phyloP scores from a whole-genome alignment of 1,140 invertebrate species.

The Galendromus occidentalis region DNA sequence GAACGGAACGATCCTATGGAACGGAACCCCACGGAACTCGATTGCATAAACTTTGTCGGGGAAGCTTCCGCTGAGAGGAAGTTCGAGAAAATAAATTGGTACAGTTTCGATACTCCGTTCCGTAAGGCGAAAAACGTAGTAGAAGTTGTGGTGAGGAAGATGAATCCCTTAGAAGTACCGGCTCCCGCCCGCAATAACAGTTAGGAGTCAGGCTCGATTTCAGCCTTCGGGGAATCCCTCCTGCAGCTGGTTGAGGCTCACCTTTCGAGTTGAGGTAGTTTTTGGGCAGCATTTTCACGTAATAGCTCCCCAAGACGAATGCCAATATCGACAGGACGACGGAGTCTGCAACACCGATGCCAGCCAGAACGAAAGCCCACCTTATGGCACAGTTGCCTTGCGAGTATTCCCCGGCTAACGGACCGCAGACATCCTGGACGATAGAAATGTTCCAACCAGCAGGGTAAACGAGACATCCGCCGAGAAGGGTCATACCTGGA shows the following conservation, averaged over 20 bases:
- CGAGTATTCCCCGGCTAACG: conserved; percentile 48
- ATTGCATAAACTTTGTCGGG: too few species aligned
- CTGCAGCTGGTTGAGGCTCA: neutral
- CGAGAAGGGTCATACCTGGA: conserved; percentile 22
- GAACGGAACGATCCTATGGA: too few species aligned
- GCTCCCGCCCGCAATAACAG: too few species aligned
- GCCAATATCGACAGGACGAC: conserved; percentile 67
- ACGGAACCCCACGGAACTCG: too few species aligned
- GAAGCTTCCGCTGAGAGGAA: too few species aligned
- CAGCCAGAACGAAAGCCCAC: conserved; percentile 84
- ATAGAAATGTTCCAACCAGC: conserved; percentile 67
- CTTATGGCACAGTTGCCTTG: conserved; percentile 61
- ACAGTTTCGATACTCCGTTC: too few species aligned
- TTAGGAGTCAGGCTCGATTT: too few species aligned
- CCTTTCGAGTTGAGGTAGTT: conserved; percentile 37
- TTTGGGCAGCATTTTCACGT: conserved; percentile 60
- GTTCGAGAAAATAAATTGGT: too few species aligned
- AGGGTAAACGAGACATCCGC: conserved; percentile 49
- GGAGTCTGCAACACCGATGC: conserved; percentile 75
- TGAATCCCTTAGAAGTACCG: too few species aligned
- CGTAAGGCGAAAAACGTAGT: too few species aligned
- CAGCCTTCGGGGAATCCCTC: too few species aligned
- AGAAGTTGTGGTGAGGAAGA: too few species aligned
- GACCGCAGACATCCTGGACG: conserved; percentile 66
- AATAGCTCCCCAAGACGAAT: conserved; percentile 73